Base-by-base conservation (phyloP, 1,140 invertebrate genomes). In the Holcopasites calliopsidis region DNA sequence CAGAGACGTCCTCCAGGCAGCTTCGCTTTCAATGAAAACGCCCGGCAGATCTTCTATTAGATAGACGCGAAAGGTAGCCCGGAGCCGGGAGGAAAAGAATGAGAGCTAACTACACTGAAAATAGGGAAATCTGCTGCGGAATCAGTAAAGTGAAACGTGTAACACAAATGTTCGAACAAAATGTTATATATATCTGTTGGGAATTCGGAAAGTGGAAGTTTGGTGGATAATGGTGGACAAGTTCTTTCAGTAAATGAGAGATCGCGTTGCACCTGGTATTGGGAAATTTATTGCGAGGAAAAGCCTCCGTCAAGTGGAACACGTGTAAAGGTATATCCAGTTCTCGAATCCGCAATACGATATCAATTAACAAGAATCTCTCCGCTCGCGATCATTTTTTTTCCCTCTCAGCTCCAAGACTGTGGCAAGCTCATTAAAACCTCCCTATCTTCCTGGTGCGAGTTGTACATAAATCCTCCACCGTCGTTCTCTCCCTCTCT, bases 351-450 rank as follows among this genome's bases (percentile, higher is more conserved):
- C 42, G 44, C 54, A 57, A 49, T 21, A 26, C 62, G 54, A 57
- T 75, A 75, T 75, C 73, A 75, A 75, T 75, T 69, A 75, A 69
- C 73, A 69, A 69, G 64, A 69, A 75, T 75, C 73, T 75, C 44
- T 74, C 33, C 71, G 49, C 65, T 75, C 50, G 40, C 73, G 13
- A 69, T 75, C 52, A 75, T 69, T 75, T 74, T 75, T 75, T 75
- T n/a, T n/a, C n/a, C n/a, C n/a, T n/a, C 73, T 33, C 54, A 23
- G 18, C 23, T 3, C 31, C 40, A n/a, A n/a, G n/a, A 35, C 18
- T 21, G 64, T 28, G 23, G 31, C 31, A 69, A 40, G 42, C 73
- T 75, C 73, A 75, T 75, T 75, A 75, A 75, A 75, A 75, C 65
- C 73, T 75, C 42, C 55, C 73, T 60, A 75, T 65, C 73, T 31